Base-by-base conservation (phyloP, 1,140 invertebrate genomes). In the Bradynema listronoti region DNA sequence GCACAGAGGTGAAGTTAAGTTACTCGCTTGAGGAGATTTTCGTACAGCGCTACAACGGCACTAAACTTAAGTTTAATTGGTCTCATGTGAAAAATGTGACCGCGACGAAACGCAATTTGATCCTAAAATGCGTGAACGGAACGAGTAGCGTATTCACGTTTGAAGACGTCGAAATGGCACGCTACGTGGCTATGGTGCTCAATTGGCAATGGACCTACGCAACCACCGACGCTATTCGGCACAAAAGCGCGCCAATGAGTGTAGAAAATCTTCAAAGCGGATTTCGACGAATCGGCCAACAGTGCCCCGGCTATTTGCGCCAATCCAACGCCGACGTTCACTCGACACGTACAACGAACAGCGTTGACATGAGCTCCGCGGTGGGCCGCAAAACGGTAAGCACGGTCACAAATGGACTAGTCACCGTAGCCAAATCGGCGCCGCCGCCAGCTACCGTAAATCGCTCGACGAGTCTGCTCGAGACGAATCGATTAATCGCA, bases 261-360 rank as follows among this genome's bases (percentile, higher is more conserved):
- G 70, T 65, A n/a, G 65, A 65, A 25, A 65, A 65, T 34, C 59
- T 65, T 6, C 65, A 65, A 65, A 67, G 67, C 19, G 30, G 56
- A 16, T 70, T 71, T 41, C 36, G 57, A 19, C 69, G 66, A 7
- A 70, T 65, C 41, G 47, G 46, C 25, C 14, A 56, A 19, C 42
- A 30, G 29, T 29, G 47, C 14, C 57, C 57, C 19, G 5, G 25
- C 14, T 30, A 19, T 16, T 46, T 30, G 41, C 58, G 30, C 34
- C 58, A 39, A 27, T 60, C 60, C 24, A 61, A 24, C 64, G 58
- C 61, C 19, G 58, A 65, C 14, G 58, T 58, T 7, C 45, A 47
- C 25, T 54, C 55, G 14, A 54, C 55, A 11, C 54, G 27, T 24
- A 58, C 56, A 7, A 54, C 51, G 14, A 54, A 58, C 25, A 51